These are phyloP conservation scores for Triplophysa rosa DNA, from an alignment of 2,113 vertebrate genomes.

Conservation along the genomic window DNA sequence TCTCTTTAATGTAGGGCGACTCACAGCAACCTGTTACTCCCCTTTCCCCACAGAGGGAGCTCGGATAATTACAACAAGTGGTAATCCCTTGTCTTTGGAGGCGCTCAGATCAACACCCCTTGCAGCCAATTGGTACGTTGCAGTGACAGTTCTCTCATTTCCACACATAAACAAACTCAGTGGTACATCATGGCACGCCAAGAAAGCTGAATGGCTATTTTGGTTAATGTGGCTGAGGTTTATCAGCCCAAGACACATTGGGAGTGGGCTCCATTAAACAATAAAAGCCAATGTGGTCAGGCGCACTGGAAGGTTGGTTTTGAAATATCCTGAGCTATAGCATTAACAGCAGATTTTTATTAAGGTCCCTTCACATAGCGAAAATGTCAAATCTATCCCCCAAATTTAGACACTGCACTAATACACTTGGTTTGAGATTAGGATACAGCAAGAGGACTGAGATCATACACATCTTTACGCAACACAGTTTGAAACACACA, in stretches of 20 bases:
- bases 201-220: not conserved
- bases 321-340: too few species aligned
- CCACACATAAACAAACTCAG: constrained; percentile 3
- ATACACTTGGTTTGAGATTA: constrained; percentile 26
- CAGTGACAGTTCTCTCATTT: constrained; percentile 13
- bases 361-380: too few species aligned
- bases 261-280: not conserved
- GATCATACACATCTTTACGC: not conserved
- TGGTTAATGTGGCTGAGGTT: constrained; percentile 11
- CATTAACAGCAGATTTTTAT: too few species aligned
- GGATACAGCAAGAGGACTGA: not conserved
- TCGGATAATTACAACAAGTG: constrained; percentile 47
- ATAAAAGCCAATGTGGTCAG: constrained; percentile 30
- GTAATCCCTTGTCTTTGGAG: constrained; percentile 39
- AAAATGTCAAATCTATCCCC: too few species aligned
- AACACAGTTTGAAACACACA: not conserved
- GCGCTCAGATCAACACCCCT: constrained; percentile 25
- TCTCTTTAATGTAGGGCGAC: constrained; percentile 24
- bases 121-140: constrained; percentile 5
- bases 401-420: not conserved
- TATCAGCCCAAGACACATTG: not conserved
- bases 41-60: constrained; percentile 12
- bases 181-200: not conserved
- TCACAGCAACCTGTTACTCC: constrained; percentile 28
- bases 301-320: not conserved